Evolutionary conservation across 92 coral and sea anemone genomes (phyloP), one percentile per base, ranked within the genome.

Genomic region (Heteractis magnifica): DNA sequence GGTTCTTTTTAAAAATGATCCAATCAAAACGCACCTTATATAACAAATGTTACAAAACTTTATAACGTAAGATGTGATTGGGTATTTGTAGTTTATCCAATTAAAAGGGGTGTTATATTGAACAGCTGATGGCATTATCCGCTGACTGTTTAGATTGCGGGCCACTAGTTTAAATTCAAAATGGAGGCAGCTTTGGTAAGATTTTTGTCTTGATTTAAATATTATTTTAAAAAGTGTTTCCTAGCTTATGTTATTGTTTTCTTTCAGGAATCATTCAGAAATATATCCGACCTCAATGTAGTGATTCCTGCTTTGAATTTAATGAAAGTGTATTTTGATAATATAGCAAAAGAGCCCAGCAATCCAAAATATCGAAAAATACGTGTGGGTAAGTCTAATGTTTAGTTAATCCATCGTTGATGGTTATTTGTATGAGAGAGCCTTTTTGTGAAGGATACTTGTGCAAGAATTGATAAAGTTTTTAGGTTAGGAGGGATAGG

Each of bases 101-200:
- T 88, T 82, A 88, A 55, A 85, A 34, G 53, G 8, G 14, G 62
- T 55, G 56, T 73, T 64, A 73, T 86, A 77, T 56, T 26, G 50
- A 71, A n/a, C 58, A 51, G 72, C 48, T 60, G 77, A 59, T 62
- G 9, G 18, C 34, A 62, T 5, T 62, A 62, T 59, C 86, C 86
- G 79, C 86, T 82, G 86, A 55, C 15, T 48, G 8, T 8, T 1
- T 18, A 21, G 52, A 44, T 81, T 58, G 87, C 87, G 82, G 70
- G 65, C 50, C 20, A 3, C 6, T 34, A 12, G 26, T 62, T 11
- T 8, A 62, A 60, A 76, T 76, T 52, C 82, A 84, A 76, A 77
- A 94, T 94, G 98, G 98, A 95, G 90, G 88, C 72, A 68, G 95
- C 95, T 21, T 81, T 95, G 98, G 98, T 95, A 83, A 82, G 81